phyloP scores from a whole-genome alignment of 2,113 vertebrate species.

The Dendropsophus ebraccatus region DNA sequence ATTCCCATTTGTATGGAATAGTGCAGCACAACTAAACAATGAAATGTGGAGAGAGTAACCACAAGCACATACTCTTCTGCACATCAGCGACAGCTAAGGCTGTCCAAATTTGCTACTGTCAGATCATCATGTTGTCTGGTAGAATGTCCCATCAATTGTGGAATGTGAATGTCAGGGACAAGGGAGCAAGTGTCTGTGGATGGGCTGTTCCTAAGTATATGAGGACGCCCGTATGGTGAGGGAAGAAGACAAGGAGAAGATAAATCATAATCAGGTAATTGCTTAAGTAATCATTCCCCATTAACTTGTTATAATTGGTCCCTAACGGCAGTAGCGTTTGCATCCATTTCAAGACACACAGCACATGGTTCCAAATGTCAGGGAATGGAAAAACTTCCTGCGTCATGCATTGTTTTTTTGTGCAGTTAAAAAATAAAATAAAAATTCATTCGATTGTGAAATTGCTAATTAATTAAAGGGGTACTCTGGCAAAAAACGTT shows the following conservation, averaged over 20 bases:
- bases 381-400: no score
- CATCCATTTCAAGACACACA: no score
- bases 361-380: no score
- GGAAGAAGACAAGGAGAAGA: not conserved
- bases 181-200: not conserved
- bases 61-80: not conserved
- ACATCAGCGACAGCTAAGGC: not conserved
- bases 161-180: not conserved
- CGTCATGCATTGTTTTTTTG: no score
- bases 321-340: no score
- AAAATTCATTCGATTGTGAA: no score
- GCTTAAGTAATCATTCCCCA: not conserved
- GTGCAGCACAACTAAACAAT: not conserved
- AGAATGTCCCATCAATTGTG: not conserved
- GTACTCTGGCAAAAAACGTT: no score
- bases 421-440: no score
- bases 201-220: not conserved
- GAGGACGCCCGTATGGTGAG: not conserved
- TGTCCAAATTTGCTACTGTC: not conserved
- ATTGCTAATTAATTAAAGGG: no score
- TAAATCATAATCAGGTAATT: not conserved
- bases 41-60: not conserved
- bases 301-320: no score
- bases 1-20: not conserved
- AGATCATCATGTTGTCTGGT: not conserved